phyloP scores from a whole-genome alignment of 1,140 invertebrate species.

The Leptoteleia sp. region DNA sequence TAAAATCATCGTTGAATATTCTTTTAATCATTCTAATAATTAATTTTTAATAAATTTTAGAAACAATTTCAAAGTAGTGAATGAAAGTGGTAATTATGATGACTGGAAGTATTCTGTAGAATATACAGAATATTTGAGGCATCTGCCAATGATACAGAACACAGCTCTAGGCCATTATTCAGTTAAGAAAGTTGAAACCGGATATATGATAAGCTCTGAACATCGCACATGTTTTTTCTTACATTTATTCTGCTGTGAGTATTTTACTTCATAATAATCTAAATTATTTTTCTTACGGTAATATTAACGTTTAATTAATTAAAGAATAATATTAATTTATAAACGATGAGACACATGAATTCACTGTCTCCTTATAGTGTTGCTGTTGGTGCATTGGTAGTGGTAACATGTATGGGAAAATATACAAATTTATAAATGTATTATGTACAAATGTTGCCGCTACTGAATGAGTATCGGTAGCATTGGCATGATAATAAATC shows the following conservation, averaged over 20 bases:
- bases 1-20: too few relatives aligned
- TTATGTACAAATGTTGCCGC: too few relatives aligned
- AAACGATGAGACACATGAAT: too few relatives aligned
- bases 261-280: constrained; percentile 24
- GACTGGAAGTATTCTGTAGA: constrained; percentile 86
- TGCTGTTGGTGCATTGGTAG: too few relatives aligned
- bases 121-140: constrained; percentile 85
- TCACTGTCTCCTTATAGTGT: too few relatives aligned
- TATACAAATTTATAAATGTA: too few relatives aligned
- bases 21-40: too few relatives aligned
- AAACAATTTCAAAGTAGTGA: constrained; percentile 83
- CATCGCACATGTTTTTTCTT: constrained; percentile 85
- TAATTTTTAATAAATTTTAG: constrained; percentile 66
- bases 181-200: constrained; percentile 80
- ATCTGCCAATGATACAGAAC: constrained; percentile 84
- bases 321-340: too few relatives aligned
- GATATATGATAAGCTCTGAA: constrained; percentile 82
- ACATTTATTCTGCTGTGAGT: constrained; percentile 84
- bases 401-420: too few relatives aligned
- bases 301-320: too few relatives aligned
- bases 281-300: constrained; percentile 6
- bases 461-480: too few relatives aligned
- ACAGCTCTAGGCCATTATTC: constrained; percentile 83
- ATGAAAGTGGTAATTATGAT: constrained; percentile 85
- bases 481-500: too few relatives aligned